Evolutionary conservation across 2,888 invertebrate species (phyloP).

Genomic region (Andrena hattorfiana): DNA sequence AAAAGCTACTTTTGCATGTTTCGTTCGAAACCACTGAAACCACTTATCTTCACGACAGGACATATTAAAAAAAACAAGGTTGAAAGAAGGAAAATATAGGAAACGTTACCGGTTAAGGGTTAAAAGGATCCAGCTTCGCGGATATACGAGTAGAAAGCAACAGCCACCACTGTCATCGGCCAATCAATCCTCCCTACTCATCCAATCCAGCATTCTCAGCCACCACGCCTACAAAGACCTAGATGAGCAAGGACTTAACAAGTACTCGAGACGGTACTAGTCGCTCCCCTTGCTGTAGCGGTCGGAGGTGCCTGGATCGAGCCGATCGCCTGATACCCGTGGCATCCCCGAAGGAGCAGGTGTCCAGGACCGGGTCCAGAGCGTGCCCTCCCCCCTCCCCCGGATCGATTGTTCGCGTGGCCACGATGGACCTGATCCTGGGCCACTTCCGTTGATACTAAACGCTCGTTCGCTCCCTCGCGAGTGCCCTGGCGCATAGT

Average conservation of each 20-base stretch:
- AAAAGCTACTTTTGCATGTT: too few species aligned
- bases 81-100: too few species aligned
- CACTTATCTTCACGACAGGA: too few species aligned
- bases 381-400: neutral
- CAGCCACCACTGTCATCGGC: neutral
- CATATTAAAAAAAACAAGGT: too few species aligned
- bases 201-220: neutral
- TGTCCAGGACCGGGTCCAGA: neutral
- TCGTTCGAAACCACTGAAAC: too few species aligned
- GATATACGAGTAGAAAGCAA: too few species aligned
- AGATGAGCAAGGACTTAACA: neutral
- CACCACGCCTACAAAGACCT: neutral
- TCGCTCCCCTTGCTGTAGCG: neutral
- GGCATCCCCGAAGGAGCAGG: neutral
- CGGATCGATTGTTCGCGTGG: neutral
- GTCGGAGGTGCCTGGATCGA: neutral
- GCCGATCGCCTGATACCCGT: neutral
- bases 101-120: too few species aligned
- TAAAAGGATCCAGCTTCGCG: too few species aligned
- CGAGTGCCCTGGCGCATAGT: slow-evolving; percentile 66
- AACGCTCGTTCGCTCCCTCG: slow-evolving; percentile 63
- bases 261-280: neutral
- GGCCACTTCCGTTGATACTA: slow-evolving; percentile 57
- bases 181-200: neutral
- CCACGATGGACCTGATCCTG: slow-evolving; percentile 26